Base-by-base conservation (phyloP, 2,888 invertebrate species). In the Drosophila mimica region DNA sequence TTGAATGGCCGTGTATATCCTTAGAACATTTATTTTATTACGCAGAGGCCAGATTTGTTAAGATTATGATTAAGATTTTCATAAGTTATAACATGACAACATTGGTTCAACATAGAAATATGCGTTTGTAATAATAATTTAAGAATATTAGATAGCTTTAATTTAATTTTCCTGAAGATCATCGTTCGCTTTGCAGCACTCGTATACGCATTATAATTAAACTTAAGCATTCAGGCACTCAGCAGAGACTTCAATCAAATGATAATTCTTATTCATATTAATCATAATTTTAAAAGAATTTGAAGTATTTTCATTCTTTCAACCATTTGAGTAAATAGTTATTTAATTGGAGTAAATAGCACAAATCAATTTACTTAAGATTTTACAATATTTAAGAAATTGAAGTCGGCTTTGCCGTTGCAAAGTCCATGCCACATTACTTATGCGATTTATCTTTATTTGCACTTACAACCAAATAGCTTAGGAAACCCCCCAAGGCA, bases 391-490 rank as follows among this genome's bases (percentile, higher is more conserved):
- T 15, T 43, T 20, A 57, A 20, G 31, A 30, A 43, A 20, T 43
- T 31, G 31, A 20, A 20, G 31, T 11, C 40, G 43, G 43, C 43
- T 31, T 31, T 43, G 40, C 43, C 31, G 9, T 11, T 15, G 20
- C 43, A 57, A 20, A 17, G 20, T 57, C 15, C 15, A 31, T 5
- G 17, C 31, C 31, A 25, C 43, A 43, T 31, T 31, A 51, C 17
- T 46, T 38, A 31, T 57, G 46, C 38, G 20, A 67, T 56, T 70
- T 53, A 62, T 62, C 57, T 52, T 43, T 46, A 70, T 46, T 60
- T 46, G 34, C 40, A 63, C 57, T 46, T 25, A n/a, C 31, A 57
- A 11, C 11, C 43, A 48, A 53, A 61, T 46, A 48, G 33, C 56
- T 71, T 33, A 38, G 36, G 36, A 49, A 56, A 38, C 34, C 62